These are phyloP conservation scores for Pandemis corylana DNA, from an alignment of 2,888 invertebrate genomes.

Conservation along the genomic window DNA sequence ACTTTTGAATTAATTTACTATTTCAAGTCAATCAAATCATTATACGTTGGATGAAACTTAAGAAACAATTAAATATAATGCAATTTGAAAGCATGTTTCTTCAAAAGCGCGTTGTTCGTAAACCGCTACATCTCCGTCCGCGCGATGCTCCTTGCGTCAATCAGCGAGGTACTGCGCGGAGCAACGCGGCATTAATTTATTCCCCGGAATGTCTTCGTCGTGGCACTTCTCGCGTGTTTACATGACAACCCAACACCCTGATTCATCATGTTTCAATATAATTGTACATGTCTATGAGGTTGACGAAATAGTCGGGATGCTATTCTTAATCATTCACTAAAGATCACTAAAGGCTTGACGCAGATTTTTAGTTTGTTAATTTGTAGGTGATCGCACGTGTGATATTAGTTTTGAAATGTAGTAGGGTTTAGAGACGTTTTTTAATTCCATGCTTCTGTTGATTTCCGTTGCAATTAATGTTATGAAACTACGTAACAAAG, in stretches of 20 bases:
- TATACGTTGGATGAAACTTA: not conserved
- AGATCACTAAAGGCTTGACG: not conserved
- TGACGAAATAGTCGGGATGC: slow-evolving; percentile 5
- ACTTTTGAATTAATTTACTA: not conserved
- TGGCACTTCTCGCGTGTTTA: slow-evolving; percentile 67
- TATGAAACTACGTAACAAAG: slow-evolving; percentile 4
- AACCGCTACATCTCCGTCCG: slow-evolving; percentile 27
- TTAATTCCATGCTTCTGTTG: no score
- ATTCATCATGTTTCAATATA: slow-evolving; percentile 53
- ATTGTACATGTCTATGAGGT: slow-evolving; percentile 1
- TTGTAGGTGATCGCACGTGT: not conserved
- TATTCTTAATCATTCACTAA: not conserved
- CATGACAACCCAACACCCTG: slow-evolving; percentile 57
- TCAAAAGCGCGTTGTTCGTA: not conserved
- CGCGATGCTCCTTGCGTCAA: slow-evolving; percentile 61
- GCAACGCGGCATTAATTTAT: slow-evolving; percentile 82
- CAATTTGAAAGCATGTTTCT: slow-evolving; percentile 10
- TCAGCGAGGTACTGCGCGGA: slow-evolving; percentile 67
- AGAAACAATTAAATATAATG: not conserved
- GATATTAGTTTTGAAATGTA: not conserved
- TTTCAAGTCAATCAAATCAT: not conserved
- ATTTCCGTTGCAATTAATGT: not conserved
- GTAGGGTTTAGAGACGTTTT: no score
- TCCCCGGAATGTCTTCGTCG: slow-evolving; percentile 72
- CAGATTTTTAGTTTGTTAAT: not conserved